phyloP scores from a whole-genome alignment of 2,888 invertebrate genomes.

The Mimas tiliae region DNA sequence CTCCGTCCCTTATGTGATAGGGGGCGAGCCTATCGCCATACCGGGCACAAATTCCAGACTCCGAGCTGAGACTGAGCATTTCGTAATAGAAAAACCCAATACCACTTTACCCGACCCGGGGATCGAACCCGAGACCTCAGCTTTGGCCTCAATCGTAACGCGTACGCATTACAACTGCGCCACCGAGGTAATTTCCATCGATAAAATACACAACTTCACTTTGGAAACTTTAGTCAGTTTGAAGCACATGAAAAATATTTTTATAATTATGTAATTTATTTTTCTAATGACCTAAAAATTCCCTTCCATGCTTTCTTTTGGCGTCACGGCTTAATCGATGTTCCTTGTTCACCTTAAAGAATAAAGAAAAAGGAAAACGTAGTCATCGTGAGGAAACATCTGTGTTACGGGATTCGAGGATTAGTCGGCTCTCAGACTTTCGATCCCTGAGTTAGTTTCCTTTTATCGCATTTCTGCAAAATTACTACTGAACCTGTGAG shows the following conservation, averaged over 20 bases:
- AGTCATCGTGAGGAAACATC: neutral
- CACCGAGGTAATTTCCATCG: neutral
- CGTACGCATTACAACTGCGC: no score
- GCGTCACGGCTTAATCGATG: neutral
- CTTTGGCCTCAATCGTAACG: no score
- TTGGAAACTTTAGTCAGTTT: neutral
- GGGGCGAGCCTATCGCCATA: no score
- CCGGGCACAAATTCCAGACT: no score
- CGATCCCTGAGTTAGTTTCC: conserved; percentile 1
- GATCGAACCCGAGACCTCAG: no score
- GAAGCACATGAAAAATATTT: no score
- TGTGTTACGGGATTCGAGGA: conserved; percentile 4
- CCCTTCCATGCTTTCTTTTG: neutral
- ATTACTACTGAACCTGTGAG: neutral
- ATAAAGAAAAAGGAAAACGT: neutral
- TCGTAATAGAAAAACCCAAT: no score
- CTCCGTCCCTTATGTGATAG: no score
- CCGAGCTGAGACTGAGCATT: no score
- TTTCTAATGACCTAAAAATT: neutral
- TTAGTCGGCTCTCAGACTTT: neutral
- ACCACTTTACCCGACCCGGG: no score
- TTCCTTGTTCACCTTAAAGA: neutral
- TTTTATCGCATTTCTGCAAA: neutral
- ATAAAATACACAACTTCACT: neutral
- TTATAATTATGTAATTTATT: conserved; percentile 10